Percentiles rank a stretch among this genome's conserved stretches.
These are phyloP conservation scores for Epinotia bilunana DNA, from an alignment of 2,888 invertebrate genomes.

Conservation along the genomic window DNA sequence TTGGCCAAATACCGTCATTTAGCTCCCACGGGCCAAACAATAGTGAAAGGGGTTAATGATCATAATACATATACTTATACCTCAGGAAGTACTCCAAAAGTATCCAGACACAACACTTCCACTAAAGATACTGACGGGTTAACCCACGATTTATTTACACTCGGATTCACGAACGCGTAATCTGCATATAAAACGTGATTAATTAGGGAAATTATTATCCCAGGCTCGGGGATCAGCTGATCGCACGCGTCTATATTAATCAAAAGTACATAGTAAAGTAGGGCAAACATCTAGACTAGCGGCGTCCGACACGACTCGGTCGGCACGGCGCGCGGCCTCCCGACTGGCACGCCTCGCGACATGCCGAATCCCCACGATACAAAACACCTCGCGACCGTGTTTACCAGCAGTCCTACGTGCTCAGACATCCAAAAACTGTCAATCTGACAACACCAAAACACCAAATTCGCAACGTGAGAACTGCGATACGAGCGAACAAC, in stretches of 20 bases:
- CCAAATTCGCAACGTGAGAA: constrained; percentile 66
- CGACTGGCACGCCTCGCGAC: constrained; percentile 59
- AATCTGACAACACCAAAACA: constrained; percentile 64
- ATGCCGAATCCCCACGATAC: constrained; percentile 61
- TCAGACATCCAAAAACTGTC: constrained; percentile 64
- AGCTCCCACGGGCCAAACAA: constrained; percentile 44
- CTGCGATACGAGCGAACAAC: constrained; percentile 67
- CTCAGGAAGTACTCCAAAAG: constrained; percentile 36
- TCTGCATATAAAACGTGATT: constrained; percentile 49
- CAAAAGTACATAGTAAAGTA: constrained; percentile 77
- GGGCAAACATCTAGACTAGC: constrained; percentile 78
- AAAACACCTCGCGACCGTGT: constrained; percentile 58
- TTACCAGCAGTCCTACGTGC: constrained; percentile 60
- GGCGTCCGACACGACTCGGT: constrained; percentile 44
- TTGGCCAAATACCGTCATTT: constrained; percentile 66
- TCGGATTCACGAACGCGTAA: constrained; percentile 30
- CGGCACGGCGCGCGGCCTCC: constrained; percentile 58
- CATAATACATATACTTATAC: constrained; percentile 46
- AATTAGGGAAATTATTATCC: constrained; percentile 60
- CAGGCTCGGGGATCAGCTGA: constrained; percentile 79
- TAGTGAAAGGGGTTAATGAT: constrained; percentile 46
- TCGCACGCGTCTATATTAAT: constrained; percentile 81
- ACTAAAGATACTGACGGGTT: constrained; percentile 12
- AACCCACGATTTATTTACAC: constrained; percentile 38
- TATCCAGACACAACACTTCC: constrained; percentile 39